phyloP scores from a whole-genome alignment of 92 coral and sea anemone genomes.

The Porites evermanni region DNA sequence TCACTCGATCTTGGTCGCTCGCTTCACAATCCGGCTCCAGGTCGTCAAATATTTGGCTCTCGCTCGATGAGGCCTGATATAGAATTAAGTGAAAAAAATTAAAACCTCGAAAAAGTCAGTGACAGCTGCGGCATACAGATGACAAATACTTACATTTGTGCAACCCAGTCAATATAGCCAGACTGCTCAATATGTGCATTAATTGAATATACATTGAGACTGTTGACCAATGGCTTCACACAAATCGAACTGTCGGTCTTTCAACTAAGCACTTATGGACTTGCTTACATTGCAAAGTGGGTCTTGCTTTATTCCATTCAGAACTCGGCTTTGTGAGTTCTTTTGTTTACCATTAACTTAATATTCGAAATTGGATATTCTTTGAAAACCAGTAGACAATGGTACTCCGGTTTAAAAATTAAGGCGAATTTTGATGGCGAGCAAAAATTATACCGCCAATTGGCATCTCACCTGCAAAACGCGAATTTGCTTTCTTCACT shows the following conservation, averaged over 20 bases:
- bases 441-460: background rate
- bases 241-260: background rate
- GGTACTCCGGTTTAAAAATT: constrained; percentile 3
- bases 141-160: background rate
- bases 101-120: background rate
- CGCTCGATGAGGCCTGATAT: constrained; percentile 5
- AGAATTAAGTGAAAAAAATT: background rate
- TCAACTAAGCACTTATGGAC: background rate
- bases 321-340: background rate
- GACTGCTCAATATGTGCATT: background rate
- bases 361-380: constrained; percentile 24
- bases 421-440: constrained; percentile 12
- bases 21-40: constrained; percentile 3
- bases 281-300: constrained; percentile 5
- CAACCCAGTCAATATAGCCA: background rate
- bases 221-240: background rate
- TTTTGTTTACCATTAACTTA: constrained; percentile 17
- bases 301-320: constrained; percentile 5
- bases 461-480: background rate
- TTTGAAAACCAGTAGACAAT: constrained; percentile 9
- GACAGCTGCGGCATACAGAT: background rate
- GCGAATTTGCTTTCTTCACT: background rate
- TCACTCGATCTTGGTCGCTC: constrained; percentile 15
- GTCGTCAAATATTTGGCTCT: background rate
- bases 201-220: too few relatives aligned